Percentiles rank a stretch among this genome's conserved stretches.
These are phyloP conservation scores for Macrosteles quadrilineatus DNA, from an alignment of 1,140 invertebrate genomes.

Conservation along the genomic window DNA sequence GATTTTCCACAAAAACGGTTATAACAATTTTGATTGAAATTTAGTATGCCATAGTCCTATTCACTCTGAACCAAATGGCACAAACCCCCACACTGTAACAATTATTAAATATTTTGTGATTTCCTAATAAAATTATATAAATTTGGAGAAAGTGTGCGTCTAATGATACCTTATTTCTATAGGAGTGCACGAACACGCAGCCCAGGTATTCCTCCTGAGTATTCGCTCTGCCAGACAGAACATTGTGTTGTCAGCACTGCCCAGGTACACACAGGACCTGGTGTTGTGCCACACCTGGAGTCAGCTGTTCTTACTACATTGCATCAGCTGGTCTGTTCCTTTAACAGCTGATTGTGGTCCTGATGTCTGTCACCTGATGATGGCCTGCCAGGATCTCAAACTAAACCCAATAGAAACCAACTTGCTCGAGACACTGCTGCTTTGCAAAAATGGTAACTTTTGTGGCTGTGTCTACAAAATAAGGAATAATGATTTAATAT, in stretches of 20 bases:
- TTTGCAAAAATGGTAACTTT: slow-evolving; percentile 28
- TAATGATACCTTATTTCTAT: too few species aligned
- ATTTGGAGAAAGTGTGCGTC: too few species aligned
- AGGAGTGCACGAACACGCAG: slow-evolving; percentile 46
- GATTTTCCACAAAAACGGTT: too few species aligned
- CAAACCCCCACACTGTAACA: too few species aligned
- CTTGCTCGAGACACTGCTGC: slow-evolving; percentile 27
- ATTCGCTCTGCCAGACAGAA: slow-evolving; percentile 58
- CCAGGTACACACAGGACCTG: slow-evolving; percentile 54
- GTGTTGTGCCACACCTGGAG: slow-evolving; percentile 60
- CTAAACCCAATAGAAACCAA: slow-evolving; percentile 27
- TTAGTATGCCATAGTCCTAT: too few species aligned
- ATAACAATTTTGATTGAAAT: too few species aligned
- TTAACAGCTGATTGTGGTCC: slow-evolving; percentile 11
- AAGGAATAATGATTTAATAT: too few species aligned
- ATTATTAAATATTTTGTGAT: too few species aligned
- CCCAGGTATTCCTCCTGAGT: slow-evolving; percentile 59
- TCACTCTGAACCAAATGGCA: too few species aligned
- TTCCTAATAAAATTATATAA: too few species aligned
- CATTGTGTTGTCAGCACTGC: slow-evolving; percentile 53
- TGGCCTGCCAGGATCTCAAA: slow-evolving; percentile 1
- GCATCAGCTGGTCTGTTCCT: slow-evolving; percentile 59
- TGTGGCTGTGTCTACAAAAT: too few species aligned
- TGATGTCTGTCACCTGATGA: background rate
- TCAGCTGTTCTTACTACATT: slow-evolving; percentile 59